Conservation (phyloP, 2,888 invertebrate genomes). For the Encarsia formosa region DNA sequence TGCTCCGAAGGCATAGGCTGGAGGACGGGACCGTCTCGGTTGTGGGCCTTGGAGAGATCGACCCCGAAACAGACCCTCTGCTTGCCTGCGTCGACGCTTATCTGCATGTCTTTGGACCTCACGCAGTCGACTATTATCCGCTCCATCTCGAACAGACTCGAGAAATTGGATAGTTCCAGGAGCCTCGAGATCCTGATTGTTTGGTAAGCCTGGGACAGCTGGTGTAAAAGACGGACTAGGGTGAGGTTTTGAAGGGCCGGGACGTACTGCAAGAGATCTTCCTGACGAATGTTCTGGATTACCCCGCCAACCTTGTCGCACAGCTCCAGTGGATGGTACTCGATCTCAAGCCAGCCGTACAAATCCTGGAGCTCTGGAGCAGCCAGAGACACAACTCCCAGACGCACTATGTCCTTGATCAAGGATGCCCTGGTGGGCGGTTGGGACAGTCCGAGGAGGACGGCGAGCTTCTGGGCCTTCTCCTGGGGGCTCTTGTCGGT, state of each 20-base stretch:
- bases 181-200: constrained; percentile 85
- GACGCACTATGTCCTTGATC: constrained; percentile 79
- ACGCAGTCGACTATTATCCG: constrained; percentile 91
- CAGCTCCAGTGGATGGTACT: constrained; percentile 88
- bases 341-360: constrained; percentile 90
- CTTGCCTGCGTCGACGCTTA: constrained; percentile 76
- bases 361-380: constrained; percentile 84
- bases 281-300: constrained; percentile 67
- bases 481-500: constrained; percentile 95
- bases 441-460: constrained; percentile 80
- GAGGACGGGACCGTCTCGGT: constrained; percentile 88
- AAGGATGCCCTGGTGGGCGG: constrained; percentile 86
- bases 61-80: constrained; percentile 90
- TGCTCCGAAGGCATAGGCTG: constrained; percentile 92
- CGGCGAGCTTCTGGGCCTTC: constrained; percentile 89
- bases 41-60: constrained; percentile 85
- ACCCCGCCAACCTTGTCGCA: constrained; percentile 78
- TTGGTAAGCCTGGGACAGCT: constrained; percentile 90
- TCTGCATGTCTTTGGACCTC: constrained; percentile 93
- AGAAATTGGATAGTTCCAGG: constrained; percentile 80
- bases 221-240: constrained; percentile 81
- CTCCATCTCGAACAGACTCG: constrained; percentile 84
- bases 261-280: constrained; percentile 76
- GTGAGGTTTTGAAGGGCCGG: constrained; percentile 87
- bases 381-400: constrained; percentile 83